Percentiles rank a stretch among this genome's conserved stretches.
Conservation (phyloP, 2,113 vertebrate genomes). For the Peucedramus taeniatus region DNA sequence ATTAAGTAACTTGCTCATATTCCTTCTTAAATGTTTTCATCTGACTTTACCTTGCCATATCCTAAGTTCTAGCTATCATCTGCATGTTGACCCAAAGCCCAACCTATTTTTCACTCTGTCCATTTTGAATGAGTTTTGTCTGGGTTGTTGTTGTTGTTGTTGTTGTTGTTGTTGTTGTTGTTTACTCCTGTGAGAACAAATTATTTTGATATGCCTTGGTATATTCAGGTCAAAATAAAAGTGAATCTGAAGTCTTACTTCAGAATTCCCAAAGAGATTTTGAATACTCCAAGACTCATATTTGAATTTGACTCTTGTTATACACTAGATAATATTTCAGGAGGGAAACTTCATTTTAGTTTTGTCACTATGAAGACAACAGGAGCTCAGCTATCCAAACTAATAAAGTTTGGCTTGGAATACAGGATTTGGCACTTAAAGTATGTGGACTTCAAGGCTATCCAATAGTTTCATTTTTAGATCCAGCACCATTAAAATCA, state of each 20-base stretch:
- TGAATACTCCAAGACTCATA: neutral
- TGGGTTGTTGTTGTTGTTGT: neutral
- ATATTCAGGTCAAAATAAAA: neutral
- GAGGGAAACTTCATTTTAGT: neutral
- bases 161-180: neutral
- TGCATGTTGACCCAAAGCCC: neutral
- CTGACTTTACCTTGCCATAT: neutral
- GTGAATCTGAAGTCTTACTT: neutral
- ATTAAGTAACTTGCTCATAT: neutral
- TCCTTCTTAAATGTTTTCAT: neutral
- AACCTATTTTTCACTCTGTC: neutral
- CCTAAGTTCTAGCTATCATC: neutral
- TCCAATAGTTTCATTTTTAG: conserved; percentile 32
- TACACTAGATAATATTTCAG: neutral
- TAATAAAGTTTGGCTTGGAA: neutral
- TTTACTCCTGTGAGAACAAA: neutral
- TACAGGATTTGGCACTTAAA: neutral
- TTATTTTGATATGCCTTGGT: neutral
- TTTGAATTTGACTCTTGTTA: neutral
- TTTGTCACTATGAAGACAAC: neutral
- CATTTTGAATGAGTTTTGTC: neutral
- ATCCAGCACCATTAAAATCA: neutral
- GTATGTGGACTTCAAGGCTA: conserved; percentile 32
- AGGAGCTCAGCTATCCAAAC: neutral
- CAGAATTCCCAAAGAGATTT: neutral